Conservation (phyloP, 2,888 invertebrate species). For the Nebria salina region DNA sequence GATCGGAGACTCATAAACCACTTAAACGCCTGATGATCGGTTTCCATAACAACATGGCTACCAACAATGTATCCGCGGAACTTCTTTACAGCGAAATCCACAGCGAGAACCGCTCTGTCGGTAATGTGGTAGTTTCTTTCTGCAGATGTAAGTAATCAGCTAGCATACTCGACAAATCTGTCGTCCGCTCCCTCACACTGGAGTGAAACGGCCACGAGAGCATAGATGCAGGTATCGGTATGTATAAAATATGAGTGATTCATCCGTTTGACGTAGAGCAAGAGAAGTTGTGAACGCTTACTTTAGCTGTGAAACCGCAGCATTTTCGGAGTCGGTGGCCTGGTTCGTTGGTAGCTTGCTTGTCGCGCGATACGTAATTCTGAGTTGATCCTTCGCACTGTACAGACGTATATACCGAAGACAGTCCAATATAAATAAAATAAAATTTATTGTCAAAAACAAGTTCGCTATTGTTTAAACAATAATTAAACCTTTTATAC, state of each 20-base stretch:
- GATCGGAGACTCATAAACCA: constrained; percentile 58
- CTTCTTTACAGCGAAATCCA: constrained; percentile 53
- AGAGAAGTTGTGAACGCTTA: constrained; percentile 15
- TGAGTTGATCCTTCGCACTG: too few relatives aligned
- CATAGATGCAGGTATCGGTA: constrained; percentile 25
- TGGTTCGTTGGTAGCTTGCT: too few relatives aligned
- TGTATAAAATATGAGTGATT: constrained; percentile 49
- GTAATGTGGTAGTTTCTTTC: constrained; percentile 52
- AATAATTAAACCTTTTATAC: too few relatives aligned
- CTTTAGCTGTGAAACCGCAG: neutral
- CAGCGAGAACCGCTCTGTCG: constrained; percentile 51
- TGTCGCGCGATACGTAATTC: too few relatives aligned
- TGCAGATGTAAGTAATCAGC: neutral
- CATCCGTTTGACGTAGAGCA: constrained; percentile 49
- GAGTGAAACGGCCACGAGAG: constrained; percentile 13
- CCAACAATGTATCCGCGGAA: constrained; percentile 58
- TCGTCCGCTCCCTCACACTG: constrained; percentile 38
- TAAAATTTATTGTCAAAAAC: too few relatives aligned
- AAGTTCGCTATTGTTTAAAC: too few relatives aligned
- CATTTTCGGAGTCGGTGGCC: neutral
- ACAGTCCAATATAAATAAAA: too few relatives aligned
- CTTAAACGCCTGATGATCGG: constrained; percentile 61
- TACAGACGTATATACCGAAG: too few relatives aligned
- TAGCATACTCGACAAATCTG: constrained; percentile 31
- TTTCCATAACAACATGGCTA: constrained; percentile 54